Evolutionary conservation across 2,113 vertebrate genomes (phyloP), one percentile per base, ranked within the genome.

Genomic region (Physeter macrocephalus): DNA sequence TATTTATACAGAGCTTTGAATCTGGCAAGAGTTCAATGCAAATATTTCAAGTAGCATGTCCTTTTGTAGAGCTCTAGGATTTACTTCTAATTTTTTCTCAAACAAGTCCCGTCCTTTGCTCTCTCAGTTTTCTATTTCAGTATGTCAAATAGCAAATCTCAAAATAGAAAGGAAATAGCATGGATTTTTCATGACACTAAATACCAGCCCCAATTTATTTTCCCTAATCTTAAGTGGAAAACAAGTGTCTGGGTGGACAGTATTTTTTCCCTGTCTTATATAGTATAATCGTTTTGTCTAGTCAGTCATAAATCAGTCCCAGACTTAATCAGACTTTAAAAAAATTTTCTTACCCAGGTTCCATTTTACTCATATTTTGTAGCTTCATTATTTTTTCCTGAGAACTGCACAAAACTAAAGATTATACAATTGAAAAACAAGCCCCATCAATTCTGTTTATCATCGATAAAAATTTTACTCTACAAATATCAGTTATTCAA

Each of bases 61-160:
- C 14, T 59, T 69, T 93, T 90, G 71, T 36, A 80, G 96, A 97
- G 81, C 69, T 78, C 81, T 52, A 39, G 66, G 39, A 94, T 97
- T 97, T 97, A 84, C 67, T 95, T 96, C 59, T 54, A 96, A 36
- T 94, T 90, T 97, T 96, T 75, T 31, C 29, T 94, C 71, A 94
- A 64, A 62, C 29, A 92, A 41, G 64, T 62, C 21, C 69, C 25
- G 84, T 94, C n/a, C 39, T 74, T 95, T 89, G 67, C 17, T 67
- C 18, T 90, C 71, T 88, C 34, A 10, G 39, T 88, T 94, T 81
- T 95, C 66, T 77, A 82, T 94, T 97, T 96, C 82, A 54, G 46
- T 86, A 31, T 88, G 88, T 96, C 94, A 96, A 96, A 97, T 4
- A 96, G 69, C 9, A 93, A 95, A 84, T 64, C 54, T 88, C 72